Percentiles rank a stretch among this genome's conserved stretches.
Evolutionary conservation across 2,113 vertebrate genomes (phyloP).

Genomic region (Scalopus aquaticus): DNA sequence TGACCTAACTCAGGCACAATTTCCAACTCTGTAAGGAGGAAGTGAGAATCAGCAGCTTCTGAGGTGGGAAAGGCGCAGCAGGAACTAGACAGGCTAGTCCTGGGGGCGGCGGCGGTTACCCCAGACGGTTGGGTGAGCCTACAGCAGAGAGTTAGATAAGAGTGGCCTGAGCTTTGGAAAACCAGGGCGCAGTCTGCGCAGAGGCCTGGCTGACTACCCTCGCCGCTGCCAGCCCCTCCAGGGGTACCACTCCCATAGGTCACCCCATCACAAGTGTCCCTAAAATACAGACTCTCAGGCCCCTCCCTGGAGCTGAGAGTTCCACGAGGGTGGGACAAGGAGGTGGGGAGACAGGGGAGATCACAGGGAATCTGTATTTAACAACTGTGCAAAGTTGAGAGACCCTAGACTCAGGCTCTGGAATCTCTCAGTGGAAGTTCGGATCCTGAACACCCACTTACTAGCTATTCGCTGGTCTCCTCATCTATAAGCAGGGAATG

Average conservation of each 20-base stretch:
- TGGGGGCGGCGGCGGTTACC: fast-evolving
- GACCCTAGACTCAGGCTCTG: neutral
- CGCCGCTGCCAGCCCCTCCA: too few relatives aligned
- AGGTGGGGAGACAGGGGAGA: fast-evolving
- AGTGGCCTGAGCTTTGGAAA: neutral
- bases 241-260: neutral
- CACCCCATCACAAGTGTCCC: neutral
- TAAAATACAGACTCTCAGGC: neutral
- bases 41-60: too few relatives aligned
- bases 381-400: neutral
- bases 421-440: neutral
- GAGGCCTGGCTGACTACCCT: too few relatives aligned
- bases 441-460: neutral
- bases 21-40: neutral
- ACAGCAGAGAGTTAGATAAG: neutral
- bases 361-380: neutral
- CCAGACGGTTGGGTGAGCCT: neutral
- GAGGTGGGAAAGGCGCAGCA: neutral
- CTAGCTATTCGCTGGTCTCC: neutral
- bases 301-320: neutral
- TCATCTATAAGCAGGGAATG: neutral
- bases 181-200: fast-evolving
- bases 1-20: neutral
- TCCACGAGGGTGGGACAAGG: fast-evolving
- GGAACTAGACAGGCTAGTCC: neutral